Evolutionary conservation across 2,888 invertebrate genomes (phyloP).

Genomic region (Perdita meconis): DNA sequence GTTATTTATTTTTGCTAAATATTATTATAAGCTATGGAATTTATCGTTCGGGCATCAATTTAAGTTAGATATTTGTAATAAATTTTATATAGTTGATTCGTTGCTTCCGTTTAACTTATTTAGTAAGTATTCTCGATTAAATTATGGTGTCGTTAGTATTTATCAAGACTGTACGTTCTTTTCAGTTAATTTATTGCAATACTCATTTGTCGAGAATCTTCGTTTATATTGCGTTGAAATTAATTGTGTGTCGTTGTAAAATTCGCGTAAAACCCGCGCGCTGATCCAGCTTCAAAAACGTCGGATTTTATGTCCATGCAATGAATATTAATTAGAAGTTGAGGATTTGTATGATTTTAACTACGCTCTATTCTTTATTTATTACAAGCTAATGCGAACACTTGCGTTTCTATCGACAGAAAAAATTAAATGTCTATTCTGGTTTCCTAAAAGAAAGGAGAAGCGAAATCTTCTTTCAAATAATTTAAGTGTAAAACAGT

Average conservation of each 20-base stretch:
- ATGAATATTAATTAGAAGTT: background rate
- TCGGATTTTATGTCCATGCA: background rate
- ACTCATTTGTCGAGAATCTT: background rate
- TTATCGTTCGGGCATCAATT: slow-evolving; percentile 11
- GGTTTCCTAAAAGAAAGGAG: background rate
- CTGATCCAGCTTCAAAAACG: background rate
- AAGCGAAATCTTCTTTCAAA: background rate
- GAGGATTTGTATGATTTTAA: background rate
- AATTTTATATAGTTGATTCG: slow-evolving; percentile 23
- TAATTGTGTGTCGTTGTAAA: background rate
- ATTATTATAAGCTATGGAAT: slow-evolving; percentile 12
- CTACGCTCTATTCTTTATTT: background rate
- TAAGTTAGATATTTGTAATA: slow-evolving; percentile 26
- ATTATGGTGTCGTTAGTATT: slow-evolving; percentile 11
- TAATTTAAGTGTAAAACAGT: background rate
- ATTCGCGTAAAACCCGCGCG: background rate
- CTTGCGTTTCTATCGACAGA: background rate
- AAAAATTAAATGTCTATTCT: background rate
- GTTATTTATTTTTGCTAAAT: slow-evolving; percentile 37
- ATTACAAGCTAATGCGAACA: background rate
- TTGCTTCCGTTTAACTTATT: slow-evolving; percentile 36
- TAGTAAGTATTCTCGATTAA: slow-evolving; percentile 18
- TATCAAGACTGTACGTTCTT: slow-evolving; percentile 18
- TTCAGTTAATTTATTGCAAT: slow-evolving; percentile 27
- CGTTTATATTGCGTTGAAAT: background rate